Evolutionary conservation across 2,113 vertebrate species (phyloP).

Genomic region (Tachycineta bicolor): DNA sequence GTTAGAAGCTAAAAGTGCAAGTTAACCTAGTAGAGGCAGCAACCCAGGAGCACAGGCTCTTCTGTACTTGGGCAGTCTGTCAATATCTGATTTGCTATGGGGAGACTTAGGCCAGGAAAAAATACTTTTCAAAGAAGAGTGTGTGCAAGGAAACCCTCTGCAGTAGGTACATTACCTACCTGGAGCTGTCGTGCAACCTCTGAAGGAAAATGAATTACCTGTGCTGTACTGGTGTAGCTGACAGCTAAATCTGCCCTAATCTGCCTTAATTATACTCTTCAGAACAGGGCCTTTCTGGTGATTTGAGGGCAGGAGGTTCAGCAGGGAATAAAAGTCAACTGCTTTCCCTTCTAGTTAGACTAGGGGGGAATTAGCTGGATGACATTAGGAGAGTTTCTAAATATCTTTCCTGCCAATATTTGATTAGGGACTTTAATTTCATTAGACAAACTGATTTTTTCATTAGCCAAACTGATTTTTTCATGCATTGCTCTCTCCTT

Average conservation of each 20-base stretch:
- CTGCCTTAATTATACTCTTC: slow-evolving; percentile 64
- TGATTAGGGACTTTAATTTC: slow-evolving; percentile 84
- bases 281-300: slow-evolving; percentile 61
- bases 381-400: slow-evolving; percentile 73
- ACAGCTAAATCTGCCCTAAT: slow-evolving; percentile 58
- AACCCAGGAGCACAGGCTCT: not conserved
- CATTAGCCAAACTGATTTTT: slow-evolving; percentile 78
- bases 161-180: not conserved
- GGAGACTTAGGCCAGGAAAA: not conserved
- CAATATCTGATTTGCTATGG: not conserved
- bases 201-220: slow-evolving; percentile 23
- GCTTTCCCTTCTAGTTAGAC: slow-evolving; percentile 58
- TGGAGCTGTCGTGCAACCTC: not conserved
- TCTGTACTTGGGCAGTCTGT: not conserved
- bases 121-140: not conserved
- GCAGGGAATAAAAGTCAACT: slow-evolving; percentile 69
- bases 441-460: slow-evolving; percentile 81
- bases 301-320: slow-evolving; percentile 68
- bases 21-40: accelerated
- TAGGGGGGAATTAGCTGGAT: slow-evolving; percentile 59
- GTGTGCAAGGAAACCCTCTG: not conserved
- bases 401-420: slow-evolving; percentile 81
- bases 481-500: slow-evolving; percentile 78
- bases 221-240: not conserved
- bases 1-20: not conserved